These are phyloP conservation scores for Microcebus lehilahytsara DNA, from an alignment of 2,113 vertebrate genomes.

Conservation along the genomic window DNA sequence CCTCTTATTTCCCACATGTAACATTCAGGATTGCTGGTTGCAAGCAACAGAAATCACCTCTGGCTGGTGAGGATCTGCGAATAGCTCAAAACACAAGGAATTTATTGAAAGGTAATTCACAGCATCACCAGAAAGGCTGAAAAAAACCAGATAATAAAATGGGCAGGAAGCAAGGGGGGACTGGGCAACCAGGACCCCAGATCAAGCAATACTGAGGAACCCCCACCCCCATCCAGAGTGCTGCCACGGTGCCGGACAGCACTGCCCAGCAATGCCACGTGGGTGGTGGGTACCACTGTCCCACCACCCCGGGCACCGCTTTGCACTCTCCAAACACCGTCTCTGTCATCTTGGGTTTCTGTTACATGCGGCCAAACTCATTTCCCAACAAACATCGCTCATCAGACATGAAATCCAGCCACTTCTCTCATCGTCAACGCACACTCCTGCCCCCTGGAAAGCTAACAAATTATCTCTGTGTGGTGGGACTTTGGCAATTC, in stretches of 20 bases:
- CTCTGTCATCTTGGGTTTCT: background rate
- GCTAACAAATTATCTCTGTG: background rate
- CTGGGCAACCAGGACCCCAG: background rate
- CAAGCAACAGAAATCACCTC: background rate
- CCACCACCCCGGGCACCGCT: background rate
- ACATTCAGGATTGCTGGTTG: background rate
- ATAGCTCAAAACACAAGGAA: background rate
- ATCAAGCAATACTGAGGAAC: background rate
- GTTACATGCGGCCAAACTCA: background rate
- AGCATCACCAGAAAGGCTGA: background rate
- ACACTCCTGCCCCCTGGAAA: background rate
- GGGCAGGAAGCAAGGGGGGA: background rate
- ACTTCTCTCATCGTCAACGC: background rate
- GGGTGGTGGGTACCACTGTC: background rate
- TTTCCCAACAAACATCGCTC: background rate
- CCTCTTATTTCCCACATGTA: accelerated
- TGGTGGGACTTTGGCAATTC: background rate
- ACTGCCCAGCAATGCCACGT: accelerated
- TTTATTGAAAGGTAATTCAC: background rate
- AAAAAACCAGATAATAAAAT: background rate
- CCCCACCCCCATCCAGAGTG: too few species aligned
- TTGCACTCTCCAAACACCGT: background rate
- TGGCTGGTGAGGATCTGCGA: background rate
- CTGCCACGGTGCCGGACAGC: too few species aligned
- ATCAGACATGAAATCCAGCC: background rate